phyloP scores from a whole-genome alignment of 2,888 invertebrate genomes.

The Gastracanthus pulcherrimus region DNA sequence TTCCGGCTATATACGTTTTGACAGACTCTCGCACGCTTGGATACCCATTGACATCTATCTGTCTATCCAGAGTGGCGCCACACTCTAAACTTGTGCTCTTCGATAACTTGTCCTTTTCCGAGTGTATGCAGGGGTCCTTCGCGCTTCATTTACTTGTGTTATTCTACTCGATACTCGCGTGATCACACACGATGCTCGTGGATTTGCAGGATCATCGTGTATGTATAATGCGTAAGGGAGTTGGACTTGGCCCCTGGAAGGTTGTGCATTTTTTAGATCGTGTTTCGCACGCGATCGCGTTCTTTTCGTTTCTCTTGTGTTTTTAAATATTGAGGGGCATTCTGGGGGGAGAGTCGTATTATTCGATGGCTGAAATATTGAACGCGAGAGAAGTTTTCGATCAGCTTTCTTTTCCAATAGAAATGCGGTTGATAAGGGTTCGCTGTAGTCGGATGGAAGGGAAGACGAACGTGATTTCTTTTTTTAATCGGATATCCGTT shows the following conservation, averaged over 20 bases:
- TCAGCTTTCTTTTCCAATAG: background rate
- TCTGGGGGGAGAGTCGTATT: too few species aligned
- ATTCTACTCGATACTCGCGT: background rate
- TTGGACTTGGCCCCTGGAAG: too few species aligned
- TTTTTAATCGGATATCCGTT: too few species aligned
- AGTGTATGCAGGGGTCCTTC: background rate
- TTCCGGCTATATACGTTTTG: background rate
- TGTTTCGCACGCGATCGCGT: too few species aligned
- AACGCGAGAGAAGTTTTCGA: background rate
- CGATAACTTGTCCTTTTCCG: slow-evolving; percentile 11
- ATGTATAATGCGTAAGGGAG: too few species aligned
- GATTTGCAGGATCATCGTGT: background rate
- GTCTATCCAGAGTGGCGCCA: too few species aligned
- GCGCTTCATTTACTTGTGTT: slow-evolving; percentile 24
- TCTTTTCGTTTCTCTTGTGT: too few species aligned
- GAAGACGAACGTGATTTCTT: too few species aligned
- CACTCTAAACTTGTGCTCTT: background rate
- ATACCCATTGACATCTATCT: background rate
- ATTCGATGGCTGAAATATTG: background rate
- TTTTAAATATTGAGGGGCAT: too few species aligned
- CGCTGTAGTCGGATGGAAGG: too few species aligned
- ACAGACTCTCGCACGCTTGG: background rate
- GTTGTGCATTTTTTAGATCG: too few species aligned
- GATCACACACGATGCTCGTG: background rate
- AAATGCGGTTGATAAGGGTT: too few species aligned